These are phyloP conservation scores for Adelognathus sp. DNA, from an alignment of 2,888 invertebrate species.

Conservation along the genomic window DNA sequence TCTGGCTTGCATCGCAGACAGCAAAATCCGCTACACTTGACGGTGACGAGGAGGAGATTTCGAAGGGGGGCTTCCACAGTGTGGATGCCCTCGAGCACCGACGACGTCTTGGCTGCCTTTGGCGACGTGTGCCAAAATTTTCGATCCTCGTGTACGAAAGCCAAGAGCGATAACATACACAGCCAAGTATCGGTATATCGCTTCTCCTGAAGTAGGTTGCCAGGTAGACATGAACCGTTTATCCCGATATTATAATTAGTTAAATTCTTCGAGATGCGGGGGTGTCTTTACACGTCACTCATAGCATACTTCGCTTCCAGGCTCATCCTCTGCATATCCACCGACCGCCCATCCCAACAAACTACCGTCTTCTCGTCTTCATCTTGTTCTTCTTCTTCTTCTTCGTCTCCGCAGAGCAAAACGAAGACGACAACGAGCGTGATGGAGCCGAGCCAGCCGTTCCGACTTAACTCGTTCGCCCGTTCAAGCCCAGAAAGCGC, in stretches of 20 bases:
- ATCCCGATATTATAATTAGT: conserved; percentile 81
- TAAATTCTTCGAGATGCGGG: conserved; percentile 80
- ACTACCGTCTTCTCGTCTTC: conserved; percentile 21
- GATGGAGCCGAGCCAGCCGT: conserved; percentile 73
- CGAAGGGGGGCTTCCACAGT: not conserved
- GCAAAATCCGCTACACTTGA: not conserved
- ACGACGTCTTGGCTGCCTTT: not conserved
- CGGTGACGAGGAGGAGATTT: not conserved
- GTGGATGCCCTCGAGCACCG: not conserved
- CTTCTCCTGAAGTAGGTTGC: conserved; percentile 72
- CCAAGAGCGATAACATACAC: conserved; percentile 41
- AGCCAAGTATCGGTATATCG: conserved; percentile 74
- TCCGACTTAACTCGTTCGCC: conserved; percentile 79
- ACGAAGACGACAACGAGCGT: conserved; percentile 58
- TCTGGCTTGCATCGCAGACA: not conserved
- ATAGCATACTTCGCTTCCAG: conserved; percentile 78
- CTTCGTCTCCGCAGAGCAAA: conserved; percentile 60
- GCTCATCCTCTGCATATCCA: conserved; percentile 71
- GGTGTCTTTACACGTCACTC: conserved; percentile 81
- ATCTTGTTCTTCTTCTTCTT: conserved; percentile 36
- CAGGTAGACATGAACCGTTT: conserved; percentile 79
- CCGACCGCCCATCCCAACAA: not conserved
- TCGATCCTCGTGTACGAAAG: not conserved
- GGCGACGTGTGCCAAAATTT: not conserved
- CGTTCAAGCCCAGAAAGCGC: conserved; percentile 65